A percentile compares a stretch with the other conserved stretches of the same genome.
These are phyloP conservation scores for Proteles cristata DNA, from an alignment of 2,113 vertebrate species.

Conservation along the genomic window DNA sequence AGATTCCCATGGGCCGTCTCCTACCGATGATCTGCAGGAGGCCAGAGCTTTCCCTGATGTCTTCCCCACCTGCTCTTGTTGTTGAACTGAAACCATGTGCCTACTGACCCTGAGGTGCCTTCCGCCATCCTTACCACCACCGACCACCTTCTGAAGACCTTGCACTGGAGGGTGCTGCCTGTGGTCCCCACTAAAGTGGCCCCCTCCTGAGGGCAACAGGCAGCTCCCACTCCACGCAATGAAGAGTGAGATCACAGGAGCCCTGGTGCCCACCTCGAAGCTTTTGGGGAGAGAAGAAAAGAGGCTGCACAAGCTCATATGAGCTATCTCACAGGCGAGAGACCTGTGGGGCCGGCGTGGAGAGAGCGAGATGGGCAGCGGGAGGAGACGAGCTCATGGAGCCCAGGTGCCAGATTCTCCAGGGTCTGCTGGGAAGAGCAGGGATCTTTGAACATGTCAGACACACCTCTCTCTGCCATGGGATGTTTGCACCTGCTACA, in stretches of 20 bases:
- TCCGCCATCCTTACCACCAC: background rate
- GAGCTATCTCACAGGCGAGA: background rate
- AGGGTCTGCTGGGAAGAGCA: background rate
- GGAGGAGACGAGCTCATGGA: background rate
- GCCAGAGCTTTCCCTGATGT: background rate
- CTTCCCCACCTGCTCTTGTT: background rate
- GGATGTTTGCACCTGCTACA: background rate
- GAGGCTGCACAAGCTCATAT: no score
- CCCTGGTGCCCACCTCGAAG: background rate
- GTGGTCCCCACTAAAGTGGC: background rate
- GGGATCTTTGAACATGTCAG: no score
- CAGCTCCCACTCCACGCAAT: background rate
- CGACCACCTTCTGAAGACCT: background rate
- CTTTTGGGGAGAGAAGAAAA: background rate
- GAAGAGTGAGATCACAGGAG: background rate
- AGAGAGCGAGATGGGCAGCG: background rate
- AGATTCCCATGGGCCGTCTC: background rate
- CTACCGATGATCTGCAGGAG: background rate
- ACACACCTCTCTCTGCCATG: background rate
- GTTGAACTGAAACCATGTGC: background rate
- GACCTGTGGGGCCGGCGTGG: no score
- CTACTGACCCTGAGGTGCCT: background rate
- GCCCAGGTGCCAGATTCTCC: background rate
- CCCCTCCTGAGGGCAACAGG: background rate
- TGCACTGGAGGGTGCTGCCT: background rate